Base-by-base conservation (phyloP, 2,113 vertebrate genomes). In the Lanius ludovicianus region DNA sequence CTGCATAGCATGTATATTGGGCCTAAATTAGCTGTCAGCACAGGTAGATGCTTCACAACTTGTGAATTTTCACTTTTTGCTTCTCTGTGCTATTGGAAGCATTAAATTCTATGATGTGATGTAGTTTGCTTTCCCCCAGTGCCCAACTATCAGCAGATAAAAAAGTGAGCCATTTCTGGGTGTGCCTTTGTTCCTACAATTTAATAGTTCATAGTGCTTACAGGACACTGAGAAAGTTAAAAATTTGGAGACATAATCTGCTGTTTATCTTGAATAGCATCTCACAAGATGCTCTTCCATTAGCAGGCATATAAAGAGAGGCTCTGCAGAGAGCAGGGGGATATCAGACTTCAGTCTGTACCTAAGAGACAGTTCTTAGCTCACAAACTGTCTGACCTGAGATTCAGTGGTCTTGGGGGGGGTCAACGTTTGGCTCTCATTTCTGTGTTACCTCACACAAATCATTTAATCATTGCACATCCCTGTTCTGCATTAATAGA, bases 1-100 rank as follows among this genome's bases (percentile, higher is more conserved):
- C 65, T 89, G 46, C 65, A 73, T 60, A 57, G 47, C 62, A 30
- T 83, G 88, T 92, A n/a, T 84, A 75, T 88, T 81, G 56, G 44
- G 60, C n/a, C 64, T 92, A 95, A 97, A 95, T 94, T 93, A 75
- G 37, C 69, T 91, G 75, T 94, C 7, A 23, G 42, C 39, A 33
- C 46, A 77, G 65, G 80, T 52, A 79, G 92, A 44, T 56, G 44
- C 59, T 90, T 96, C 52, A 64, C 0, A 0, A 81, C 68, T 19
- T 74, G 55, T 19, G 15, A 70, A 74, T 70, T 93, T 95, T 95
- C 79, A 79, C 75, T 33, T 73, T 77, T 76, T 83, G 27, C 50
- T 75, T 84, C 64, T 74, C 24, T 52, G 30, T 80, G 27, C 39
- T 65, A 25, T 33, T 24, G n/a, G 69, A 81, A 87, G 3, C 52